Conservation (phyloP, 2,113 vertebrate genomes). For the Formicarius rufipectus region DNA sequence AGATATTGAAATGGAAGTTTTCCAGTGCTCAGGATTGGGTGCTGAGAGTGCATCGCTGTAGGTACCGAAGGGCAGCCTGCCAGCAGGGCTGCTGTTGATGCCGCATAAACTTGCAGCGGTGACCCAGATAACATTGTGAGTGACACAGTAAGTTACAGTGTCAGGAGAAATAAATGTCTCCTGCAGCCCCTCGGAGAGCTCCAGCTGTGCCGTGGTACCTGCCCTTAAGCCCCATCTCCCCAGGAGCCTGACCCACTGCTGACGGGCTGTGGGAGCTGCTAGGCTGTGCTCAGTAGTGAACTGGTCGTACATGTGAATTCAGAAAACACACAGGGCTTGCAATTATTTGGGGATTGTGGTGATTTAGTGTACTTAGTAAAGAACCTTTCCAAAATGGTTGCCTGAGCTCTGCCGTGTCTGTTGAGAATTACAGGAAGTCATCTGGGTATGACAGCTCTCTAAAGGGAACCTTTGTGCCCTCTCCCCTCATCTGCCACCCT, state of each 20-base stretch:
- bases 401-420: not conserved
- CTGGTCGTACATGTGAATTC: not conserved
- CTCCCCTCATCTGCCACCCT: not conserved
- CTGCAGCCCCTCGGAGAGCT: not conserved
- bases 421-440: not conserved
- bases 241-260: not conserved
- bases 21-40: not conserved
- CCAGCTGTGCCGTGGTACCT: conserved; percentile 49
- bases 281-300: not conserved
- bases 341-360: not conserved
- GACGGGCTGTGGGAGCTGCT: not conserved
- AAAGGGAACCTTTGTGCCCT: not conserved
- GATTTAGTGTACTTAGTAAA: not conserved
- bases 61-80: not conserved
- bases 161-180: conserved; percentile 64
- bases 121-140: conserved; percentile 62
- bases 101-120: not conserved
- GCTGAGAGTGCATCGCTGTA: accelerated
- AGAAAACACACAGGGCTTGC: not conserved
- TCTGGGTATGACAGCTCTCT: not conserved
- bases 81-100: not conserved
- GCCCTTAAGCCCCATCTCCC: conserved; percentile 39
- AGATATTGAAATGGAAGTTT: not conserved
- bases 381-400: not conserved
- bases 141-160: conserved; percentile 57